Conservation (phyloP, 2,113 vertebrate species). For the Corydoras maculifer region DNA sequence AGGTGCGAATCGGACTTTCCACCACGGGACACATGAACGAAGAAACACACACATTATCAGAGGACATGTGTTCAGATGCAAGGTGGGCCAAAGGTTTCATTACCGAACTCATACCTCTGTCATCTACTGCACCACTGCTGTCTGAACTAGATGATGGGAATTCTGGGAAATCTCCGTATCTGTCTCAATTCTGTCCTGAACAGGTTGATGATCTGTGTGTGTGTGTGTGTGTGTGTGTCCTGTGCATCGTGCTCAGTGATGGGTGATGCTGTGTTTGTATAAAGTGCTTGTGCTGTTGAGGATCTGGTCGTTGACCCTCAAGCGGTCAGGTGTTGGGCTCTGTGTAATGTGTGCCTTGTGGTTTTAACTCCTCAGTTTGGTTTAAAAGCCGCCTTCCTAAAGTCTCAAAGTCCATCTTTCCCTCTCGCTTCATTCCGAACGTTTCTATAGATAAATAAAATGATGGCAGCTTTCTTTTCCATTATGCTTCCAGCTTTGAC, state of each 20-base stretch:
- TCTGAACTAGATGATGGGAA: conserved; percentile 47
- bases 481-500: background rate
- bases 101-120: conserved; percentile 43
- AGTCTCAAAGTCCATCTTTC: background rate
- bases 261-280: conserved; percentile 26
- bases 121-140: conserved; percentile 39
- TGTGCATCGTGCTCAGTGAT: conserved; percentile 20
- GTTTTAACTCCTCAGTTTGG: background rate
- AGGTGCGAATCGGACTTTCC: conserved; percentile 1
- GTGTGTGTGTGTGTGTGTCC: conserved; percentile 40
- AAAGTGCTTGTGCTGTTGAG: conserved; percentile 18
- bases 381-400: background rate
- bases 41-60: conserved; percentile 6
- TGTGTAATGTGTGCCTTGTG: background rate
- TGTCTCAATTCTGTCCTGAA: conserved; percentile 56
- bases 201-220: conserved; percentile 40
- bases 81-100: conserved; percentile 28
- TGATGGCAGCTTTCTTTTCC: too few species aligned
- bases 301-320: conserved; percentile 1
- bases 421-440: too few species aligned
- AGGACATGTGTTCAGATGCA: conserved; percentile 33
- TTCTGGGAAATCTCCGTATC: conserved; percentile 75
- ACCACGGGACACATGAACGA: conserved; percentile 13
- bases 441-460: too few species aligned
- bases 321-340: background rate